These are phyloP conservation scores for Sympetrum striolatum DNA, from an alignment of 2,888 invertebrate species.

Conservation along the genomic window DNA sequence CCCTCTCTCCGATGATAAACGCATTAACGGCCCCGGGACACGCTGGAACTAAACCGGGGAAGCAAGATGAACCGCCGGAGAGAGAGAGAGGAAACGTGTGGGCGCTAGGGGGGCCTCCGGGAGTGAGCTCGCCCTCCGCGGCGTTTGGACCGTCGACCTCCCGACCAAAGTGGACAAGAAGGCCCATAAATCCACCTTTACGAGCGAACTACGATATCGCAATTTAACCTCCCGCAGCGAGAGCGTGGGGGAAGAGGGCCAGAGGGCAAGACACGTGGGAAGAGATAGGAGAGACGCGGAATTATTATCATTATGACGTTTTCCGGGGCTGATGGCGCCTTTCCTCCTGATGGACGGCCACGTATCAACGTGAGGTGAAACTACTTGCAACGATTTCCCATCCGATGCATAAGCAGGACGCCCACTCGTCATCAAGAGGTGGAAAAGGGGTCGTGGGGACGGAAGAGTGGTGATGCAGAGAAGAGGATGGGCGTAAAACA, in stretches of 20 bases:
- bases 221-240: not conserved
- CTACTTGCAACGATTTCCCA: not conserved
- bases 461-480: not conserved
- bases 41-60: not conserved
- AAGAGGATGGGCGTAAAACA: not conserved
- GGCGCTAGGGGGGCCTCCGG: not conserved
- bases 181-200: slow-evolving; percentile 31
- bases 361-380: not conserved
- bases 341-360: not conserved
- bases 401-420: not conserved
- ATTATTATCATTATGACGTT: slow-evolving; percentile 26
- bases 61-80: not conserved
- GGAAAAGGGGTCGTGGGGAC: not conserved
- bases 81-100: not conserved
- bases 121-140: not conserved
- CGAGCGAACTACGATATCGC: slow-evolving; percentile 30
- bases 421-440: not conserved
- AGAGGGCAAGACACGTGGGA: not conserved
- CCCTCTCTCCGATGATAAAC: not conserved
- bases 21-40: not conserved
- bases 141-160: not conserved
- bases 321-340: not conserved
- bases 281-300: not conserved
- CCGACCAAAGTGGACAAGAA: slow-evolving; percentile 23
- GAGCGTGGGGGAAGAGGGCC: not conserved